Percentiles rank a stretch among this genome's conserved stretches.
These are phyloP conservation scores for Streptopelia turtur DNA, from an alignment of 2,797 vertebrate genomes.

Conservation along the genomic window DNA sequence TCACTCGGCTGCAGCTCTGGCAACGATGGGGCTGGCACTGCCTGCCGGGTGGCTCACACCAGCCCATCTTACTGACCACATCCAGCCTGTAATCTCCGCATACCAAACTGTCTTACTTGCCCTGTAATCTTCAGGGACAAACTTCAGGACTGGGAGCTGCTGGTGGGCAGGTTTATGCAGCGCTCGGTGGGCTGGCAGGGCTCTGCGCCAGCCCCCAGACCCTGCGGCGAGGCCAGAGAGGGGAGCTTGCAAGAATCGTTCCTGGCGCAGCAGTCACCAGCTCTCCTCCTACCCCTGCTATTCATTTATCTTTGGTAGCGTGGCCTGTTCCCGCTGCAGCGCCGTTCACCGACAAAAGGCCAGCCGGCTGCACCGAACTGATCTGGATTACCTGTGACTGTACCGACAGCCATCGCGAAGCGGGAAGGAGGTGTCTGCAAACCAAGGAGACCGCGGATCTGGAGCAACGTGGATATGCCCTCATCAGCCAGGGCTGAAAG, in stretches of 20 bases:
- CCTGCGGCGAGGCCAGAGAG: background rate
- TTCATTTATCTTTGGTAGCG: background rate
- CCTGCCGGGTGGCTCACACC: background rate
- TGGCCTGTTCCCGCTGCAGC: background rate
- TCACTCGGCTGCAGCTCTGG: background rate
- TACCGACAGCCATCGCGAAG: background rate
- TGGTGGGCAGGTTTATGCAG: background rate
- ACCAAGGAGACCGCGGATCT: background rate
- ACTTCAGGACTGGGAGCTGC: background rate
- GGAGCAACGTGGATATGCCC: background rate
- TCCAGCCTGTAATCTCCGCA: background rate
- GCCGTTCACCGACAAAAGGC: background rate
- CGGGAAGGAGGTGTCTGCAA: background rate
- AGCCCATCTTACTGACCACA: background rate
- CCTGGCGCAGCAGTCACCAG: background rate
- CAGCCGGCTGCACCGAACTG: background rate
- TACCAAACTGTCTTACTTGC: background rate
- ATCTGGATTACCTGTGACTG: background rate
- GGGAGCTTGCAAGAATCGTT: background rate
- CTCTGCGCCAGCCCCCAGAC: background rate
- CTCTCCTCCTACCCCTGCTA: background rate
- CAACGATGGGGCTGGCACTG: conserved; percentile 6
- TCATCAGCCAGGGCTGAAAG: background rate
- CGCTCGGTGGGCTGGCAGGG: background rate
- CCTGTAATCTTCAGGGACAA: background rate